Percentiles rank a stretch among this genome's conserved stretches.
phyloP scores from a whole-genome alignment of 2,888 invertebrate genomes.

The Eumerus sabulonum region DNA sequence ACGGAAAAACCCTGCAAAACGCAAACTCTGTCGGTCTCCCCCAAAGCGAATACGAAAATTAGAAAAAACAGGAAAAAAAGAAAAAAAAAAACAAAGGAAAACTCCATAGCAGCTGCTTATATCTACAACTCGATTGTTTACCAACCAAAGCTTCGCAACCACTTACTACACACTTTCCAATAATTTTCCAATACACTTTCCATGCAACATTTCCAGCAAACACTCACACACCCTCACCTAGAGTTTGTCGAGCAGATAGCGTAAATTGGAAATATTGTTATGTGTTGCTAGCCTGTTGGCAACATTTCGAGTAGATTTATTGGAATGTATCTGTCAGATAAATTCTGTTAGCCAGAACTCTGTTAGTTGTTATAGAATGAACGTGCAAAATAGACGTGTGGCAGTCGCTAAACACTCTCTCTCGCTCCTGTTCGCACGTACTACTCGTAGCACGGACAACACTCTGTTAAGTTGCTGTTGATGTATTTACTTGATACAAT shows the following conservation, averaged over 20 bases:
- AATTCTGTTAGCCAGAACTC: conserved; percentile 72
- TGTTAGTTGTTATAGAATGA: conserved; percentile 78
- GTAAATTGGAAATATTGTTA: conserved; percentile 61
- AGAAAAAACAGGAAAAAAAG: too few relatives aligned
- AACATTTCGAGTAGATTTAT: conserved; percentile 74
- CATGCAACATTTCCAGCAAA: conserved; percentile 71
- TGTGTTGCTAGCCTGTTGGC: conserved; percentile 70
- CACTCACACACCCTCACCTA: conserved; percentile 8
- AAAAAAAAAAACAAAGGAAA: too few relatives aligned
- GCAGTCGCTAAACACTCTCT: conserved; percentile 53
- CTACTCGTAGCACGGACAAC: too few relatives aligned
- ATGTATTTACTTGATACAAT: conserved; percentile 69
- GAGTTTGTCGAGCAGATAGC: conserved; percentile 33
- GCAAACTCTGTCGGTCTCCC: conserved; percentile 31
- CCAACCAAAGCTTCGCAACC: conserved; percentile 2
- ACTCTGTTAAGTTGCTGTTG: conserved; percentile 34
- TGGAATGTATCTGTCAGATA: conserved; percentile 75
- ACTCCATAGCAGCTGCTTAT: conserved; percentile 21
- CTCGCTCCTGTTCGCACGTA: conserved; percentile 35
- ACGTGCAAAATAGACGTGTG: conserved; percentile 78
- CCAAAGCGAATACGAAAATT: conserved; percentile 10
- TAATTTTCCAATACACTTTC: conserved; percentile 58
- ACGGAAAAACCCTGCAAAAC: conserved; percentile 48
- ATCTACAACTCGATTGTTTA: conserved; percentile 7
- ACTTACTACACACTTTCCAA: too few relatives aligned